phyloP scores from a whole-genome alignment of 2,888 invertebrate species.

The Pristionchus fissidentatus region DNA sequence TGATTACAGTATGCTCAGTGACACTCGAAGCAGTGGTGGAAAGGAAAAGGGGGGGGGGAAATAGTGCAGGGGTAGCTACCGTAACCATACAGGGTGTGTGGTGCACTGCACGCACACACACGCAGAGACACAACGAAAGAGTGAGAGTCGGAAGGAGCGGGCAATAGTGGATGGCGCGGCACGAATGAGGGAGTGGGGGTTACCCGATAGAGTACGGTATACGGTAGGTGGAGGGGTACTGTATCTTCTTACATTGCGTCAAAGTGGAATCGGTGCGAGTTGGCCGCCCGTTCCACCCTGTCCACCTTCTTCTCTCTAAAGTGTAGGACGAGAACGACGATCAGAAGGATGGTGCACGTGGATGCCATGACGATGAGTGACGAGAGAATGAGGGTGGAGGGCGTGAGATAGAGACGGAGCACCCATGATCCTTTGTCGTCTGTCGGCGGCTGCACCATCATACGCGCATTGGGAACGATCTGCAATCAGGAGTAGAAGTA shows the following conservation, averaged over 20 bases:
- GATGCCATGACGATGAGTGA: slow-evolving; percentile 63
- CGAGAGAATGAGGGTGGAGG: slow-evolving; percentile 70
- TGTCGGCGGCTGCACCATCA: slow-evolving; percentile 91
- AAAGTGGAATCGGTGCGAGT: slow-evolving; percentile 75
- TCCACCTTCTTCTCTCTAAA: slow-evolving; percentile 61
- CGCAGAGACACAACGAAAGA: slow-evolving; percentile 23
- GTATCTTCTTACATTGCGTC: slow-evolving; percentile 72
- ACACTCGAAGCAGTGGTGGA: not conserved
- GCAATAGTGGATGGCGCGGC: not conserved
- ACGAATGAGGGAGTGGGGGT: not conserved
- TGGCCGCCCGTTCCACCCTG: slow-evolving; percentile 70
- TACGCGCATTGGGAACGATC: slow-evolving; percentile 93
- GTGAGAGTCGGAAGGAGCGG: not conserved
- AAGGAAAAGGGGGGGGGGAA: not conserved
- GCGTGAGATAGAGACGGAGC: slow-evolving; percentile 74
- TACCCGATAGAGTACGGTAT: slow-evolving; percentile 32
- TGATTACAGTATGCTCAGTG: slow-evolving; percentile 1
- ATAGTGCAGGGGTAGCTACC: too few species aligned
- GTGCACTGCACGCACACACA: not conserved
- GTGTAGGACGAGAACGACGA: slow-evolving; percentile 71
- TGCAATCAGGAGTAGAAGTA: too few species aligned
- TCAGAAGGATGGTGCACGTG: slow-evolving; percentile 70
- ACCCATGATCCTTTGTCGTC: slow-evolving; percentile 61
- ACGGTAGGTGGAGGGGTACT: not conserved
- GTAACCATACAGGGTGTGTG: too few species aligned